Evolutionary conservation across 2,888 invertebrate species (phyloP).

Genomic region (Drosophila kanekoi): DNA sequence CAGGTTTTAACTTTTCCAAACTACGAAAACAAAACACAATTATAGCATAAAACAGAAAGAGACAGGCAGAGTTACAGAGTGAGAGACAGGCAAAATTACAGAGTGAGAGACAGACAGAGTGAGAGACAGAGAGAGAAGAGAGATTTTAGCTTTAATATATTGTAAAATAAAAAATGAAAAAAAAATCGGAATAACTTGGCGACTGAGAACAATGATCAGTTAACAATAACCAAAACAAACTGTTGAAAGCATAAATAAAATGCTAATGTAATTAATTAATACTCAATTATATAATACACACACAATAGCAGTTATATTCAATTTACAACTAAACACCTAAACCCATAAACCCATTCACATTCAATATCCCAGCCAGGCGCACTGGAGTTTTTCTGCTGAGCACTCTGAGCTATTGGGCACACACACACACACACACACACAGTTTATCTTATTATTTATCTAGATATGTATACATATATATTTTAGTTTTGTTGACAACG

Average conservation of each 20-base stretch:
- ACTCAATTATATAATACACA: conserved; percentile 13
- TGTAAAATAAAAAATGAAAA: background rate
- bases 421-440: conserved; percentile 3
- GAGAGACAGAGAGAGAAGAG: conserved; percentile 9
- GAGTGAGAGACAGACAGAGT: conserved; percentile 3
- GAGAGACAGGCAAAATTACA: conserved; percentile 1
- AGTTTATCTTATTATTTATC: conserved; percentile 2
- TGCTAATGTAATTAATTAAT: conserved; percentile 11
- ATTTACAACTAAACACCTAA: no score
- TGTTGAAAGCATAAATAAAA: conserved; percentile 1
- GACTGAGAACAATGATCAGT: conserved; percentile 2
- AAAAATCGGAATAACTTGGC: background rate
- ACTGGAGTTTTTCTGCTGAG: conserved; percentile 28
- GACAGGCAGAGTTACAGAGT: background rate
- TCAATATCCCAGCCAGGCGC: conserved; percentile 4
- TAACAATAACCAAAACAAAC: background rate
- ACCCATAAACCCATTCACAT: no score
- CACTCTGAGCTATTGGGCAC: conserved; percentile 45
- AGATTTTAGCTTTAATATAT: conserved; percentile 30
- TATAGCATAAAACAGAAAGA: conserved; percentile 2
- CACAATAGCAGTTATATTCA: background rate
- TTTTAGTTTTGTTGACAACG: conserved; percentile 2
- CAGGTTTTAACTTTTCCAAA: conserved; percentile 16
- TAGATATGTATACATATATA: background rate
- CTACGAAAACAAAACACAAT: conserved; percentile 1